These are phyloP conservation scores for Melanostigma gelatinosum DNA, from an alignment of 2,113 vertebrate species.

Conservation along the genomic window DNA sequence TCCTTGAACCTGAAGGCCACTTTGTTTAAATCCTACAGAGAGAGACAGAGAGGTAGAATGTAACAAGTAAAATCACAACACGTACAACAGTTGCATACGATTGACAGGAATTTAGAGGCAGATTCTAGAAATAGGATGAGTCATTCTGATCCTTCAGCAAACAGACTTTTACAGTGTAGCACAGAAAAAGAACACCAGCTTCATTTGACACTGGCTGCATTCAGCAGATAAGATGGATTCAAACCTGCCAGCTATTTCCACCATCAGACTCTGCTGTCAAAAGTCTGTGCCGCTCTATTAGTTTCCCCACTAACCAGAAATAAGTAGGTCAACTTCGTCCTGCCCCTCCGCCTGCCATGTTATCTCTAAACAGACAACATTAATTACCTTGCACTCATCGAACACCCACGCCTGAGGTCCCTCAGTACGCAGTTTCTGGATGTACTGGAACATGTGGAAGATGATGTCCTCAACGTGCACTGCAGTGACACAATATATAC, in stretches of 20 bases:
- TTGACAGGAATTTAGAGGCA: background rate
- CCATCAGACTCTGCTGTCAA: background rate
- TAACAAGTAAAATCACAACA: background rate
- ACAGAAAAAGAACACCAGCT: background rate
- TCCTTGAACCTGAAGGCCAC: slow-evolving; percentile 99
- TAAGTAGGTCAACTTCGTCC: slow-evolving; percentile 18
- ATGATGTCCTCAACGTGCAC: slow-evolving; percentile 99
- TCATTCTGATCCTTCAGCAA: background rate
- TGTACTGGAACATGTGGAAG: slow-evolving; percentile 99
- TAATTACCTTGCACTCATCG: slow-evolving; percentile 93
- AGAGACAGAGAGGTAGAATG: slow-evolving; percentile 9
- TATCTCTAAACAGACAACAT: background rate
- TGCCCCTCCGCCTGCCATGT: slow-evolving; percentile 5
- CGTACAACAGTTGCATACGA: background rate
- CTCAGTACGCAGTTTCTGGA: slow-evolving; percentile 95
- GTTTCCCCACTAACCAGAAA: background rate
- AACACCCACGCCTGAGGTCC: slow-evolving; percentile 99
- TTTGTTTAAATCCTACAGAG: slow-evolving; percentile 92
- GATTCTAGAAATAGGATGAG: background rate
- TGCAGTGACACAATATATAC: slow-evolving; percentile 73
- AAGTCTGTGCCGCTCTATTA: slow-evolving; percentile 2
- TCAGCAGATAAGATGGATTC: background rate
- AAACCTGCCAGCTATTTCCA: background rate
- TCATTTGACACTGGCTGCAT: background rate
- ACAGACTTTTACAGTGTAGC: background rate